Conservation (phyloP, 2,888 invertebrate genomes). For the Siphonodentalium dalli region DNA sequence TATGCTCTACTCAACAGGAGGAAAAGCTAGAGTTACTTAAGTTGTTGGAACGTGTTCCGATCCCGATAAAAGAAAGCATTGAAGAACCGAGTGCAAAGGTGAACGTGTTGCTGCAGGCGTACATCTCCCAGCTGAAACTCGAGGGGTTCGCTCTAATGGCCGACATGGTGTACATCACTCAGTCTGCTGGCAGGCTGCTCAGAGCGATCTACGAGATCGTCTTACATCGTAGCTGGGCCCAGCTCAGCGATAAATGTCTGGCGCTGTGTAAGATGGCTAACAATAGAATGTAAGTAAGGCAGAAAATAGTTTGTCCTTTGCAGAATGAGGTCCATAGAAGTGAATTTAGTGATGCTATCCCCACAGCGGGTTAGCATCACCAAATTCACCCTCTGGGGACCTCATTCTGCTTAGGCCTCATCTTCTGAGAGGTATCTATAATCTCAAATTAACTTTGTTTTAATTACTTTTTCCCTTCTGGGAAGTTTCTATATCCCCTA, state of each 20-base stretch:
- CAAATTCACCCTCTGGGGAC: too few relatives aligned
- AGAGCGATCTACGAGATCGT: conserved; percentile 98
- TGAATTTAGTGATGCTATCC: too few relatives aligned
- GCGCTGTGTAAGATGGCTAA: conserved; percentile 99
- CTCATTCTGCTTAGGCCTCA: too few relatives aligned
- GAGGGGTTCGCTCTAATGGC: conserved; percentile 99
- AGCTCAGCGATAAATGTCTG: conserved; percentile 92
- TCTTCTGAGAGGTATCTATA: too few relatives aligned
- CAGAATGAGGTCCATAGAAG: too few relatives aligned
- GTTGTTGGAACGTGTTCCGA: conserved; percentile 93
- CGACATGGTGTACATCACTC: conserved; percentile 99
- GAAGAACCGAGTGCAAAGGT: conserved; percentile 98
- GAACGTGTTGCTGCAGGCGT: conserved; percentile 93
- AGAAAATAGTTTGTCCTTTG: neutral
- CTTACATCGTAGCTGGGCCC: conserved; percentile 91
- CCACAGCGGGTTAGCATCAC: too few relatives aligned
- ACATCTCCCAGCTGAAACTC: conserved; percentile 96
- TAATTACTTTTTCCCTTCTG: too few relatives aligned
- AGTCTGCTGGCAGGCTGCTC: conserved; percentile 93
- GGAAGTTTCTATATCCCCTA: too few relatives aligned
- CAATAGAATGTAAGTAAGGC: conserved; percentile 77
- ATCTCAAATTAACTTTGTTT: too few relatives aligned
- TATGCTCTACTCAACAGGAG: conserved; percentile 71
- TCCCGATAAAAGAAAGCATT: conserved; percentile 97
- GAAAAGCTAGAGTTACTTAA: conserved; percentile 97